Base-by-base conservation (phyloP, 30 jellyfish, hydroid and myxozoan species). In the Morbakka virulenta region DNA sequence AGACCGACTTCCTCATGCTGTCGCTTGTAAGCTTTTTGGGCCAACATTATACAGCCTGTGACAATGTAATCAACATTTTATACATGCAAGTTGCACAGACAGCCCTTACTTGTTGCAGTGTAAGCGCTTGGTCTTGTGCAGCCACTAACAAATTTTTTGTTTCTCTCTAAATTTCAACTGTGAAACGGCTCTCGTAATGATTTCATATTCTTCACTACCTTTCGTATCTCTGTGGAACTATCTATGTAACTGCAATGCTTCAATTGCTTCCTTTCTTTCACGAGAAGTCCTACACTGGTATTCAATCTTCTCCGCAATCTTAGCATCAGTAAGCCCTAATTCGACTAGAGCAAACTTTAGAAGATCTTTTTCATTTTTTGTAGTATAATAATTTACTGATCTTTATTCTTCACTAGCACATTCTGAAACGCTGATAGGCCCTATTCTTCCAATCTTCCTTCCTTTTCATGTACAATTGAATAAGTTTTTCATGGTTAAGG, bases 1-100 rank as follows among this genome's bases (percentile, higher is more conserved):
- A 69, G 81, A 66, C 78, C 32, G 78, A 66, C 78, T 31, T 66
- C 35, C n/a, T 66, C 67, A 66, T 26, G 67, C n/a, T n/a, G n/a
- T n/a, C n/a, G n/a, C n/a, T n/a, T n/a, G n/a, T n/a, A n/a, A n/a
- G n/a, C n/a, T n/a, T n/a, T n/a, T n/a, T n/a, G n/a, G n/a, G n/a
- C n/a, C n/a, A n/a, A n/a, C n/a, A n/a, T n/a, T n/a, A n/a, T n/a
- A n/a, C n/a, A n/a, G n/a, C n/a, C n/a, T n/a, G n/a, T n/a, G n/a
- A n/a, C n/a, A n/a, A n/a, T n/a, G n/a, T n/a, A n/a, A n/a, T n/a
- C n/a, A n/a, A n/a, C n/a, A n/a, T n/a, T n/a, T n/a, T n/a, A n/a
- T n/a, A n/a, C n/a, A n/a, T n/a, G n/a, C n/a, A n/a, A n/a, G n/a
- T n/a, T n/a, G n/a, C n/a, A n/a, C n/a, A n/a, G n/a, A n/a, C n/a